Evolutionary conservation across 2,113 vertebrate genomes (phyloP).

Genomic region (Pollimyrus isidori): DNA sequence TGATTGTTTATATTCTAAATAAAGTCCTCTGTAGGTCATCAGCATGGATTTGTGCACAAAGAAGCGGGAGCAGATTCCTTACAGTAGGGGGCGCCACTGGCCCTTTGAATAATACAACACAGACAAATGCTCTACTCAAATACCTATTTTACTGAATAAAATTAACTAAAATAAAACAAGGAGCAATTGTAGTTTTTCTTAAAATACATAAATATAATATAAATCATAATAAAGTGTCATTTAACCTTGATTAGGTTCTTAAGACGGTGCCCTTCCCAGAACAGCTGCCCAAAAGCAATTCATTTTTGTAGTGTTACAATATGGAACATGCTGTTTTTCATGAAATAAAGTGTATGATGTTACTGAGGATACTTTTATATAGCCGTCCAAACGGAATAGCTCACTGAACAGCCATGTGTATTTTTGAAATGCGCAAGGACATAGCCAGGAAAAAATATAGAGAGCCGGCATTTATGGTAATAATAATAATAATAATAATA

Average conservation of each 20-base stretch:
- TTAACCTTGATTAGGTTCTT: neutral
- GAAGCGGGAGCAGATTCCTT: neutral
- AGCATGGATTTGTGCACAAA: neutral
- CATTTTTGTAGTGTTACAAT: neutral
- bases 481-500: neutral
- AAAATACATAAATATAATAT: neutral
- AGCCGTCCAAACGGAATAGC: neutral
- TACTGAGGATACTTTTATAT: neutral
- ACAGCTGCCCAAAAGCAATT: neutral
- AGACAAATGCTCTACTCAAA: neutral
- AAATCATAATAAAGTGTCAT: neutral
- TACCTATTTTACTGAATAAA: neutral
- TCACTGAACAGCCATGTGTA: neutral
- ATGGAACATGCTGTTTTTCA: neutral
- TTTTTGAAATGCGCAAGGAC: neutral
- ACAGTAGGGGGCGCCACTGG: slow-evolving; percentile 14
- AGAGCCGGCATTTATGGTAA: neutral
- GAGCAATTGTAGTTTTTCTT: neutral
- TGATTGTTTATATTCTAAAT: neutral
- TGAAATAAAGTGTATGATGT: neutral
- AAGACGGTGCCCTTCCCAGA: neutral
- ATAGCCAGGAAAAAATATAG: neutral
- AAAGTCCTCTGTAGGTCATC: neutral
- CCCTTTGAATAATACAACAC: neutral
- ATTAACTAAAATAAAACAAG: neutral